These are phyloP conservation scores for Dolichomitus sp. DNA, from an alignment of 2,888 invertebrate genomes.

Conservation along the genomic window DNA sequence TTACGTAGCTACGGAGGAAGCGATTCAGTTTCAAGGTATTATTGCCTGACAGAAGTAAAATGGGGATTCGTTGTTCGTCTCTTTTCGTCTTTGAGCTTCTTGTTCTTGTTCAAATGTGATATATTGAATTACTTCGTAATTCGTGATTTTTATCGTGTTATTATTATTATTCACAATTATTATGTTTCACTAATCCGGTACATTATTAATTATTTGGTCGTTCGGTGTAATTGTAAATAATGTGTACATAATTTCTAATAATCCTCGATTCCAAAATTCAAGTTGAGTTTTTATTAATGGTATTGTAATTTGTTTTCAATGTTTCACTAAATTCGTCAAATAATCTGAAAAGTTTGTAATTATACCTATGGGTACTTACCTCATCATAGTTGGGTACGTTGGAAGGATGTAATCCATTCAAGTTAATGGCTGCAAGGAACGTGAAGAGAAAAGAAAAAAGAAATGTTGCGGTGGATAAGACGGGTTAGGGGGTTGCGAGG, in stretches of 20 bases:
- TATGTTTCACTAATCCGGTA: neutral
- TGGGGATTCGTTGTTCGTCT: neutral
- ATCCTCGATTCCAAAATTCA: neutral
- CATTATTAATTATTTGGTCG: neutral
- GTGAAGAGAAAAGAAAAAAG: conserved; percentile 57
- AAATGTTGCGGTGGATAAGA: conserved; percentile 41
- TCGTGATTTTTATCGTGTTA: no score
- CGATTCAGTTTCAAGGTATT: conserved; percentile 26
- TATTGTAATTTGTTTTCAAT: neutral
- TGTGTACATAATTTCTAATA: neutral
- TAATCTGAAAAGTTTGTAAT: conserved; percentile 23
- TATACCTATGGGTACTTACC: conserved; percentile 41
- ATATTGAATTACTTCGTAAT: neutral
- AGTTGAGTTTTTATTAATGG: neutral
- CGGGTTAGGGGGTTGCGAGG: neutral
- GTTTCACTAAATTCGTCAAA: conserved; percentile 36
- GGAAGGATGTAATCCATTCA: conserved; percentile 57
- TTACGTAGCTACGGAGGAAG: conserved; percentile 18
- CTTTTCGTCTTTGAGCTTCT: neutral
- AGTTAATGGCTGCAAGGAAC: conserved; percentile 60
- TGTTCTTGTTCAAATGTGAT: neutral
- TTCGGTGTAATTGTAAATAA: neutral
- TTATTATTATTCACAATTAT: neutral
- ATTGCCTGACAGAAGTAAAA: neutral
- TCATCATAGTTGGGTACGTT: conserved; percentile 35